Percentiles rank a stretch among this genome's conserved stretches.
Evolutionary conservation across 2,888 invertebrate genomes (phyloP).

Genomic region (Chesias legatella): DNA sequence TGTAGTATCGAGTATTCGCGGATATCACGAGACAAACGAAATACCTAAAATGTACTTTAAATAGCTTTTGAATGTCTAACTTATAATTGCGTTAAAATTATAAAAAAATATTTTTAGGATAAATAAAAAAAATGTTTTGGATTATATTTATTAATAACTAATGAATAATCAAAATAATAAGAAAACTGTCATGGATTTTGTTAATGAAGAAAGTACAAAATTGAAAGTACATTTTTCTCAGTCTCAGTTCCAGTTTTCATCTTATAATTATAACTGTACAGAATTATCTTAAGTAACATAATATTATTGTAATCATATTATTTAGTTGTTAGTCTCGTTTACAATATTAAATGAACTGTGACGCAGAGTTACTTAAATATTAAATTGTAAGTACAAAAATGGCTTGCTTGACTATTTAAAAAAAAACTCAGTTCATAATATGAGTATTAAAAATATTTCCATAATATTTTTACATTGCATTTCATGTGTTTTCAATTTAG

Average conservation of each 20-base stretch:
- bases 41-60: conserved; percentile 15
- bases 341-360: conserved; percentile 16
- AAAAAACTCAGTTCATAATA: conserved; percentile 5
- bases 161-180: not conserved
- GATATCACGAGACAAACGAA: conserved; percentile 13
- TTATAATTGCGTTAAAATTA: conserved; percentile 9
- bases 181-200: not conserved
- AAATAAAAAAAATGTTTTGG: not conserved
- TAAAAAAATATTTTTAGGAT: conserved; percentile 1
- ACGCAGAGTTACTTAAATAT: conserved; percentile 46
- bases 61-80: conserved; percentile 16
- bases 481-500: conserved; percentile 23
- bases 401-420: not conserved
- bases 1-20: conserved; percentile 50
- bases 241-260: conserved; percentile 39
- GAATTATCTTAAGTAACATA: conserved; percentile 39
- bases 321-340: conserved; percentile 29
- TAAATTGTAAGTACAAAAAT: conserved; percentile 12
- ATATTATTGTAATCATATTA: conserved; percentile 30
- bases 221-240: conserved; percentile 30
- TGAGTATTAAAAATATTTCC: not conserved
- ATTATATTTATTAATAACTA: not conserved
- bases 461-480: conserved; percentile 10
- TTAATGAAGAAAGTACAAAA: conserved; percentile 9
- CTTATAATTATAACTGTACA: conserved; percentile 41